Evolutionary conservation across 1,140 invertebrate species (phyloP), one percentile per base, ranked within the genome.

Genomic region (Brachionus asplanchnoidis): DNA sequence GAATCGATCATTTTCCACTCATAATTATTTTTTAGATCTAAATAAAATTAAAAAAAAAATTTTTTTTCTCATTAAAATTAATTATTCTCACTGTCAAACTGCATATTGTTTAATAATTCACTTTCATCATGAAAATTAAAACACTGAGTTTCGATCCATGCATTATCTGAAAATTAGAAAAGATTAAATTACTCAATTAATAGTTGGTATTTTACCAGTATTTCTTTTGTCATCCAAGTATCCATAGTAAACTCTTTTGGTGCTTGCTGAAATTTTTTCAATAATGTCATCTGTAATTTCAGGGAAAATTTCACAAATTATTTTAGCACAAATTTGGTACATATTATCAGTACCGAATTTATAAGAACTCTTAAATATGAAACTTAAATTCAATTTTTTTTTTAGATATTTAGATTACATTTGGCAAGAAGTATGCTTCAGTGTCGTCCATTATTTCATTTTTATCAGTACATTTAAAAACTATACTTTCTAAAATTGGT

Each of bases 111-210:
- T 42, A 73, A 42, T 42, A 36, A 14, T 14, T 73, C 68, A 3
- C 17, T 20, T 40, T 40, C 40, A 32, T 73, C 68, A 40, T 73
- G 68, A 44, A 73, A 40, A 73, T 73, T 73, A 42, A 40, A 73
- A 9, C 68, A 73, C n/a, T 73, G 68, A 2, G 68, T 73, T 73
- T 73, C 68, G 20, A 73, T 73, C 68, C 68, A 73, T 42, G 68
- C 68, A 44, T 73, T 73, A 17, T 73, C 68, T 73, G 17, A 73
- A 42, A 44, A 73, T 42, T 42, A 46, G 12, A 44, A 20, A 20
- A 7, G 1, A 73, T 20, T 42, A 1, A 20, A 36, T 46, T 20
- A 68, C 65, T 68, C 3, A 68, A 36, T 36, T 68, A 68, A 32
- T 26, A 7, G 28, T 42, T 42, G n/a, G 9, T n/a, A n/a, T 11